Evolutionary conservation across 2,888 invertebrate species (phyloP), one percentile per base, ranked within the genome.

Genomic region (Catocala nupta): DNA sequence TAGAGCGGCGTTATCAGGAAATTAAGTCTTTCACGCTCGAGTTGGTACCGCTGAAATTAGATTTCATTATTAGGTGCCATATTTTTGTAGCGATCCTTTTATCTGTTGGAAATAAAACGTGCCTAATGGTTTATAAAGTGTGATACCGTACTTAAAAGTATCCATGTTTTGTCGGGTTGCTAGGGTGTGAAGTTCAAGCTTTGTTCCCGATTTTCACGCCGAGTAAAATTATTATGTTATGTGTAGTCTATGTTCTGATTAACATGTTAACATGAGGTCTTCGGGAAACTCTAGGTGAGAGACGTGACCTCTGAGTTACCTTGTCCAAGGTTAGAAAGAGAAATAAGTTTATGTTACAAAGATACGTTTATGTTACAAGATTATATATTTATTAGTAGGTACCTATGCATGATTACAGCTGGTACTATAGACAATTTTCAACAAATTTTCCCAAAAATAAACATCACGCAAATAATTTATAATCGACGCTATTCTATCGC

Each of bases 1-100:
- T 73, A 61, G 44, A 66, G 70, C 65, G 60, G 68, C 65, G 67
- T 69, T 73, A 71, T 69, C 75, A 75, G 81, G 70, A 77, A 82
- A 81, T 79, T 70, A 76, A 81, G 69, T 69, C 61, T 58, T 73
- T 66, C 57, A 59, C 70, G 70, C 68, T 73, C 67, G 64, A 66
- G 61, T 48, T 59, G 70, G 44, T 52, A 11, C 39, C n/a, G 36
- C 50, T 65, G 55, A 68, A 69, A 78, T 75, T 66, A 72, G 60
- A 63, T 73, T 71, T 53, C 66, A 48, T 58, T 60, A 68, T 61
- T 52, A 67, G 36, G 60, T 68, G 55, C 43, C 56, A 56, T 57
- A 68, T 68, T 71, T 65, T 72, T 60, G 51, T 55, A 45, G n/a
- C 4, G 7, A 50, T 10, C 13, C 34, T 55, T 50, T 60, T 59